phyloP scores from a whole-genome alignment of 2,797 vertebrate species.

The Typhlichthys eigenmanni region DNA sequence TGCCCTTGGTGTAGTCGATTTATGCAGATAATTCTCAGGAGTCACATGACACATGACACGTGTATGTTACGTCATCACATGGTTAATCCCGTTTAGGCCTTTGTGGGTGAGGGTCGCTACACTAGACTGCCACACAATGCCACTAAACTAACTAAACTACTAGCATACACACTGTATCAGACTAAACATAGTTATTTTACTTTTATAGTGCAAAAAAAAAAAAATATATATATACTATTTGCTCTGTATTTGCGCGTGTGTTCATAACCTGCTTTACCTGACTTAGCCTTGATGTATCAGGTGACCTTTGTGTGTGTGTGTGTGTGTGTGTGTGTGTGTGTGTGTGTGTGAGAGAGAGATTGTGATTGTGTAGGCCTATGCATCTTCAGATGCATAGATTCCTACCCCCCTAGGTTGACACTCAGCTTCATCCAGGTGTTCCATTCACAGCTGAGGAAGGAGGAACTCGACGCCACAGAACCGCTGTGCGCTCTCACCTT shows the following conservation, averaged over 20 bases:
- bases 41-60: conserved; percentile 32
- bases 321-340: conserved; percentile 8
- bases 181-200: not conserved
- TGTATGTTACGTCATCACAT: conserved; percentile 49
- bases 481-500: conserved; percentile 57
- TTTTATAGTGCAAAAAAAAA: not conserved
- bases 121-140: conserved; percentile 19
- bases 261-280: not conserved
- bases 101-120: conserved; percentile 14
- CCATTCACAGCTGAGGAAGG: conserved; percentile 28
- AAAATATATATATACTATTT: too few species aligned
- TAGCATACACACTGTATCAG: too few species aligned
- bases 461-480: conserved; percentile 54
- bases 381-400: conserved; percentile 1
- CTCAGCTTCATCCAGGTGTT: conserved; percentile 42
- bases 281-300: conserved; percentile 23
- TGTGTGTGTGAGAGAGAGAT: conserved; percentile 14
- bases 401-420: conserved; percentile 7
- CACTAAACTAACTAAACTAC: not conserved
- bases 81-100: conserved; percentile 30
- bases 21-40: conserved; percentile 40
- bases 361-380: not conserved
- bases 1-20: conserved; percentile 34
- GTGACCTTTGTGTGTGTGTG: too few species aligned
- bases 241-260: not conserved